Evolutionary conservation across 2,797 vertebrate species (phyloP).

Genomic region (Clarias laeviceps): DNA sequence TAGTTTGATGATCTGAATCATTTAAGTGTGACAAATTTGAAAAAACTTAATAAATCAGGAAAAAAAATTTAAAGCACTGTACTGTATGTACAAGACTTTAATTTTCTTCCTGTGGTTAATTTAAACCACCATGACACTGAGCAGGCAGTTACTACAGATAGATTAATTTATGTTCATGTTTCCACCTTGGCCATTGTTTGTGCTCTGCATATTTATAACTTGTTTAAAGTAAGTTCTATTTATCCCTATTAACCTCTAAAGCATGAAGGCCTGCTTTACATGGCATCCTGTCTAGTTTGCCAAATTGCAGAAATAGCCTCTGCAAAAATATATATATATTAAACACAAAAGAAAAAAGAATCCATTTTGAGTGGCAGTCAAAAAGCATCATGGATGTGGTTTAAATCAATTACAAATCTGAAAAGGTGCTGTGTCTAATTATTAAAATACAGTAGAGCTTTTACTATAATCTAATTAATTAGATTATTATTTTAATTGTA

Average conservation of each 20-base stretch:
- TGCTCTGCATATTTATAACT: no score
- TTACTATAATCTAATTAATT: not conserved
- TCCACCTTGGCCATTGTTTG: not conserved
- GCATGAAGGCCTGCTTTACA: not conserved
- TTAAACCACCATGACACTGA: not conserved
- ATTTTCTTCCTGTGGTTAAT: not conserved
- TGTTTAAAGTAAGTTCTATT: not conserved
- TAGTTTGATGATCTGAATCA: no score
- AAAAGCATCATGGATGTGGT: not conserved
- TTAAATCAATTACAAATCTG: not conserved
- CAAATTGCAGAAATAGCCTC: not conserved
- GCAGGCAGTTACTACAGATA: not conserved
- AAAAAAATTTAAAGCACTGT: no score
- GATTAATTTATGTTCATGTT: not conserved
- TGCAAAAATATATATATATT: not conserved
- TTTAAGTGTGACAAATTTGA: no score
- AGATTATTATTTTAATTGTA: not conserved
- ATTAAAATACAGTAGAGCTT: not conserved
- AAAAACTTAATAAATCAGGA: no score
- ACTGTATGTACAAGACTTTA: no score
- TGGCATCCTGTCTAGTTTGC: not conserved
- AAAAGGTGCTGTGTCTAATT: not conserved
- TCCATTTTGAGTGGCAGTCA: not conserved
- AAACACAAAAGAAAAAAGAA: not conserved
- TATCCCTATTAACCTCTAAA: not conserved